phyloP scores from a whole-genome alignment of 1,140 invertebrate species.

The Lepidostoma basale region DNA sequence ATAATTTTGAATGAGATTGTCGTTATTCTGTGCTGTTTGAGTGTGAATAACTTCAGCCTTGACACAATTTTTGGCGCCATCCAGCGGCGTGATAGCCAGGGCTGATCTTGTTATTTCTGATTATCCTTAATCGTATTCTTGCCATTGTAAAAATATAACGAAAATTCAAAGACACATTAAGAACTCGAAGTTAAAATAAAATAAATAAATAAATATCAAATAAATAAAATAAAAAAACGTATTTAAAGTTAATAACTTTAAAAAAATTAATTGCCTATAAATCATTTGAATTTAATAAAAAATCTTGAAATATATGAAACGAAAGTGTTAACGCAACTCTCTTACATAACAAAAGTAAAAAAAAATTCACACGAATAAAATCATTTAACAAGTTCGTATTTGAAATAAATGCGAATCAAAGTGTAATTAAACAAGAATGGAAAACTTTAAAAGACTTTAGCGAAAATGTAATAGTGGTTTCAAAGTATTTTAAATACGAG shows the following conservation, averaged over 20 bases:
- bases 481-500: too few species aligned
- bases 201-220: not conserved
- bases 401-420: too few species aligned
- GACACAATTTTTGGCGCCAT: conserved; percentile 33
- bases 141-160: not conserved
- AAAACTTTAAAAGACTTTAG: too few species aligned
- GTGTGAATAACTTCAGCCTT: conserved; percentile 26
- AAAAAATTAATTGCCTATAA: too few species aligned
- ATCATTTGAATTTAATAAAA: too few species aligned
- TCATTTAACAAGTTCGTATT: too few species aligned
- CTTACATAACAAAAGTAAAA: too few species aligned
- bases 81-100: not conserved
- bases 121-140: not conserved
- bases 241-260: not conserved
- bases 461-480: too few species aligned
- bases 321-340: too few species aligned
- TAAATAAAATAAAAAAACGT: not conserved
- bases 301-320: too few species aligned
- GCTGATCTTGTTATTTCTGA: not conserved
- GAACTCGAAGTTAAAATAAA: not conserved
- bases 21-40: conserved; percentile 5
- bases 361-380: too few species aligned
- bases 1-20: not conserved
- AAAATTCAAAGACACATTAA: not conserved
- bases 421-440: too few species aligned